A percentile compares a stretch with the other conserved stretches of the same genome.
phyloP scores from a whole-genome alignment of 1,140 invertebrate genomes.

The Aphaenogaster ashmeadi region DNA sequence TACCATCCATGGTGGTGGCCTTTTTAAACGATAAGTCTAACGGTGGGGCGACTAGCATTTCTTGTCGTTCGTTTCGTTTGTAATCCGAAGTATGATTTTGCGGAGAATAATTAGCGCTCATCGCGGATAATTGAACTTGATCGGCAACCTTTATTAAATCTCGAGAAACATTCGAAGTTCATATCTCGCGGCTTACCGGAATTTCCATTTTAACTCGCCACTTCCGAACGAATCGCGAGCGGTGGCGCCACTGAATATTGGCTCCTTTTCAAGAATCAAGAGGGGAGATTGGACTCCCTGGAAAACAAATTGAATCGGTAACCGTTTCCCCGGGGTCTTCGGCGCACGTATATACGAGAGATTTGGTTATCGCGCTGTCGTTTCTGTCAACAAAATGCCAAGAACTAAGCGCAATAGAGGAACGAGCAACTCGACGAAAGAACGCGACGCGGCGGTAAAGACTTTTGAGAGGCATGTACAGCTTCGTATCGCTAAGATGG shows the following conservation, averaged over 20 bases:
- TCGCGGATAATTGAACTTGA: not conserved
- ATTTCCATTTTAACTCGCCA: not conserved
- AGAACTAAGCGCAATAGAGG: constrained; percentile 76
- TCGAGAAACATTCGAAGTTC: constrained; percentile 35
- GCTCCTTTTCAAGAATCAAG: not conserved
- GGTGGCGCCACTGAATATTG: not conserved
- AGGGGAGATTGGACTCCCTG: not conserved
- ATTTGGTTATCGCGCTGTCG: not conserved
- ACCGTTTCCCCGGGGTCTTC: not conserved
- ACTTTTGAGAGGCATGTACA: constrained; percentile 79
- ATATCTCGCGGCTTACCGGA: constrained; percentile 14
- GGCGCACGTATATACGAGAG: not conserved
- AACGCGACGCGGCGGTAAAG: constrained; percentile 71
- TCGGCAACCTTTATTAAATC: not conserved
- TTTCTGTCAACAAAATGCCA: constrained; percentile 74
- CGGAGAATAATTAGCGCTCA: constrained; percentile 32
- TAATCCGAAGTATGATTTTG: constrained; percentile 67
- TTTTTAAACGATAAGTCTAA: constrained; percentile 83
- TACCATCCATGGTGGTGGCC: constrained; percentile 79
- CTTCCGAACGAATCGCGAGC: not conserved
- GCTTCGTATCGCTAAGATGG: constrained; percentile 71
- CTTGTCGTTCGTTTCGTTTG: constrained; percentile 70
- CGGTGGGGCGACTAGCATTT: constrained; percentile 77
- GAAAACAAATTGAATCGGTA: not conserved
- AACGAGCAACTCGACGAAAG: constrained; percentile 46